phyloP scores from a whole-genome alignment of 1,140 invertebrate genomes.

The Thaumatotibia leucotreta region DNA sequence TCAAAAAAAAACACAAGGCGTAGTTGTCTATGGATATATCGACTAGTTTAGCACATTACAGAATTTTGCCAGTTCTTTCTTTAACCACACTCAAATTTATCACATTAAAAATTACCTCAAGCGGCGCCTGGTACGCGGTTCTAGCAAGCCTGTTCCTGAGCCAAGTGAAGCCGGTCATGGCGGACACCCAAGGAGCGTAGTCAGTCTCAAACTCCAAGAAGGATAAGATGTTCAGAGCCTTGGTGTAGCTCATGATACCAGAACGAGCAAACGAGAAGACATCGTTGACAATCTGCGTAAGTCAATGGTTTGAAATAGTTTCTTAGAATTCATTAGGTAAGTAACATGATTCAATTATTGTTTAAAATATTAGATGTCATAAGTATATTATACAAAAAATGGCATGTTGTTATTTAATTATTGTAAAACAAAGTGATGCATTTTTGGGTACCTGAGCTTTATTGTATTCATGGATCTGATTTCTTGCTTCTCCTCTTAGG shows the following conservation, averaged over 20 bases:
- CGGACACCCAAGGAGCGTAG: constrained; percentile 82
- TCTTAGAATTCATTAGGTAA: background rate
- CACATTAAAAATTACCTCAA: constrained; percentile 33
- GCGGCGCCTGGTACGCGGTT: constrained; percentile 21
- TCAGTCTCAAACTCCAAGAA: constrained; percentile 80
- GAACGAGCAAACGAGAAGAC: constrained; percentile 80
- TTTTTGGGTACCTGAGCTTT: constrained; percentile 78
- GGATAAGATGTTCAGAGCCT: constrained; percentile 77
- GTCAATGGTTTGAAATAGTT: background rate
- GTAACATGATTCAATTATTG: no score
- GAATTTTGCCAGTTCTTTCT: no score
- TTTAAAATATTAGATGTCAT: no score
- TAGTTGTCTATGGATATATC: no score
- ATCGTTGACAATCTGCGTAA: constrained; percentile 83
- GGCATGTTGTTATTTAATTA: background rate
- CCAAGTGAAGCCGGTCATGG: constrained; percentile 73
- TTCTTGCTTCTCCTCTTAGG: constrained; percentile 71
- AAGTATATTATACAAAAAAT: background rate
- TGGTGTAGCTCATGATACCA: constrained; percentile 66
- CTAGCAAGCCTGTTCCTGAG: constrained; percentile 64
- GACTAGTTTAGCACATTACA: no score
- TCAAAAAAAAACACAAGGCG: no score
- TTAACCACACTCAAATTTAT: no score
- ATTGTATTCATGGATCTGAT: constrained; percentile 82
- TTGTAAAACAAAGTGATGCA: background rate